Evolutionary conservation across 1,140 invertebrate species (phyloP).

Genomic region (Hypsibius dujardini): DNA sequence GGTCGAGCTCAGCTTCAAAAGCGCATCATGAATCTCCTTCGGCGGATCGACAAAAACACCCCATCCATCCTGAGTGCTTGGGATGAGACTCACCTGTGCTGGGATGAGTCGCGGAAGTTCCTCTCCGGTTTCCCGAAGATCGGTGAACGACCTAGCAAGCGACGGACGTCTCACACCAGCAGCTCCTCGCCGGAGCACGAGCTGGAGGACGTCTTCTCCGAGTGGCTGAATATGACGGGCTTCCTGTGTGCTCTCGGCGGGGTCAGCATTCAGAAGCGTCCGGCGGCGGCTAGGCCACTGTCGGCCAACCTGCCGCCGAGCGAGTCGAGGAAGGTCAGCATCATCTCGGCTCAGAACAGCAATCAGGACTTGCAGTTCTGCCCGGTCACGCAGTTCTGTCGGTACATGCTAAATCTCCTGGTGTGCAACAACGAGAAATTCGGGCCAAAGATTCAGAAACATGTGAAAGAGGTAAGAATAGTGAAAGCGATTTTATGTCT

Average conservation of each 20-base stretch:
- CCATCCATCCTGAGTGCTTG: constrained; percentile 65
- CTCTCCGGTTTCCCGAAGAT: constrained; percentile 36
- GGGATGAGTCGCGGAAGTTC: constrained; percentile 58
- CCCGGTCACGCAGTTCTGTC: constrained; percentile 62
- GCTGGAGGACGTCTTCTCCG: constrained; percentile 48
- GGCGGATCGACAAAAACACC: constrained; percentile 84
- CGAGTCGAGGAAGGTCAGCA: constrained; percentile 42
- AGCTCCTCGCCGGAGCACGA: constrained; percentile 61
- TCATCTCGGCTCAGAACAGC: constrained; percentile 32
- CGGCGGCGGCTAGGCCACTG: constrained; percentile 39
- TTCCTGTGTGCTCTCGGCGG: constrained; percentile 82
- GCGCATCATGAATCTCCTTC: constrained; percentile 70
- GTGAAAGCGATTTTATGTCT: too few species aligned
- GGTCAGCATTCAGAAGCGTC: constrained; percentile 65
- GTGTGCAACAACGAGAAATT: constrained; percentile 89
- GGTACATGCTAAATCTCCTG: constrained; percentile 38
- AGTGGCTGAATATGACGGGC: constrained; percentile 97
- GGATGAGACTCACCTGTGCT: constrained; percentile 89
- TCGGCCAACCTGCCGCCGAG: background rate
- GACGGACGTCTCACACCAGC: constrained; percentile 74
- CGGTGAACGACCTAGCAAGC: constrained; percentile 62
- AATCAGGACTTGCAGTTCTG: constrained; percentile 73
- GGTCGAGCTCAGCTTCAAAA: constrained; percentile 76
- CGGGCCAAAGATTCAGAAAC: constrained; percentile 80
- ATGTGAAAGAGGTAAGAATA: too few species aligned